A percentile compares a stretch with the other conserved stretches of the same genome.
Conservation (phyloP, 2,888 invertebrate genomes). For the Oegoconia quadripuncta region DNA sequence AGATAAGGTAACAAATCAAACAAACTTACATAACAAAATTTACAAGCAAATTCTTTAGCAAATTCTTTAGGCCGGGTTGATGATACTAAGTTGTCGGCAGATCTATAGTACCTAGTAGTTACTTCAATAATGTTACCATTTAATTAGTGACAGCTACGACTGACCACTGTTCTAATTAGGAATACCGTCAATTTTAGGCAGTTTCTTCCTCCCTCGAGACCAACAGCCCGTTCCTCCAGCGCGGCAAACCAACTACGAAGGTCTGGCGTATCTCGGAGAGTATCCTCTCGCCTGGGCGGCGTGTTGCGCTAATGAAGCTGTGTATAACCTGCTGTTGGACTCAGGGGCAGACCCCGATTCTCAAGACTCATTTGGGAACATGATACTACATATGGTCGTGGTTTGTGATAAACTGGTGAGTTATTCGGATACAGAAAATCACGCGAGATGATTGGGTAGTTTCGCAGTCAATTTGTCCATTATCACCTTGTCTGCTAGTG, state of each 20-base stretch:
- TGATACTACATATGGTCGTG: conserved; percentile 99
- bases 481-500: too few relatives aligned
- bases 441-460: too few relatives aligned
- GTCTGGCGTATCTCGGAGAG: conserved; percentile 97
- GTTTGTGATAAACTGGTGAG: conserved; percentile 96
- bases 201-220: conserved; percentile 97
- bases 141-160: too few relatives aligned
- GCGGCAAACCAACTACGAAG: conserved; percentile 95
- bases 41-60: too few relatives aligned
- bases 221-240: conserved; percentile 90
- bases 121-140: too few relatives aligned
- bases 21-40: too few relatives aligned
- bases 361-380: conserved; percentile 98
- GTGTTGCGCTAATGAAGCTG: conserved; percentile 97
- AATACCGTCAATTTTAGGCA: conserved; percentile 62
- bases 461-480: too few relatives aligned
- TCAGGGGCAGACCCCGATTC: conserved; percentile 96
- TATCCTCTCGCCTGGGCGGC: conserved; percentile 98
- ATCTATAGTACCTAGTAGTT: too few relatives aligned
- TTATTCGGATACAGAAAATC: not conserved
- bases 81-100: too few relatives aligned
- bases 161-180: not conserved
- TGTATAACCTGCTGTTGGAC: conserved; percentile 96
- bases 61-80: too few relatives aligned
- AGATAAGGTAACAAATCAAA: too few relatives aligned